Percentiles rank a stretch among this genome's conserved stretches.
These are phyloP conservation scores for Papilio gigon DNA, from an alignment of 2,888 invertebrate species.

Conservation along the genomic window DNA sequence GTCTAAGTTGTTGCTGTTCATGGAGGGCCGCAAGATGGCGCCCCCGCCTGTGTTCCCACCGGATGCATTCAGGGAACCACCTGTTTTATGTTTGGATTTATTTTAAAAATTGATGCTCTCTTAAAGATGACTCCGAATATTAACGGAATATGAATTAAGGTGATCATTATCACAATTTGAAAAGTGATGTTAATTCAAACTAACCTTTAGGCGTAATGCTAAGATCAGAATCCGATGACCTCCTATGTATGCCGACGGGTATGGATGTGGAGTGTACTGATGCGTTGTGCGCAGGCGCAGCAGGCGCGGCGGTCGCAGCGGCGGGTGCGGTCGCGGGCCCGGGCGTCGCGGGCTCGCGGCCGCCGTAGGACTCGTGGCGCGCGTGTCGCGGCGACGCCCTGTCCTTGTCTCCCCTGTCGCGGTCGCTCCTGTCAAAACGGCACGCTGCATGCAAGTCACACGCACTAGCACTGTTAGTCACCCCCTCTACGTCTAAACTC, in stretches of 20 bases:
- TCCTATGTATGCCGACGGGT: constrained; percentile 84
- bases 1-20: constrained; percentile 91
- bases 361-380: constrained; percentile 82
- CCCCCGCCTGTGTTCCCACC: constrained; percentile 79
- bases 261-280: constrained; percentile 76
- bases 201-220: constrained; percentile 96
- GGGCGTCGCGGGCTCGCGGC: constrained; percentile 60
- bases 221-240: constrained; percentile 96
- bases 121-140: too few species aligned
- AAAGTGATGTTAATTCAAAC: constrained; percentile 39
- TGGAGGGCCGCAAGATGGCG: constrained; percentile 84
- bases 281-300: constrained; percentile 59
- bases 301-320: constrained; percentile 49
- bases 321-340: background rate
- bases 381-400: constrained; percentile 77
- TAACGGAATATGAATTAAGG: too few species aligned
- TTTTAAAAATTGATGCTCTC: too few species aligned
- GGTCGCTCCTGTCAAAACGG: constrained; percentile 73
- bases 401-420: constrained; percentile 64
- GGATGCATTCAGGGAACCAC: constrained; percentile 87
- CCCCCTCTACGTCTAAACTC: constrained; percentile 65
- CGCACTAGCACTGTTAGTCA: constrained; percentile 77
- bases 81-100: too few species aligned
- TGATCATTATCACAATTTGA: background rate
- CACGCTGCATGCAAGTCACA: constrained; percentile 82